Percentiles rank a stretch among this genome's conserved stretches.
Evolutionary conservation across 2,888 invertebrate genomes (phyloP).

Genomic region (Callyntrura guangdongensis): DNA sequence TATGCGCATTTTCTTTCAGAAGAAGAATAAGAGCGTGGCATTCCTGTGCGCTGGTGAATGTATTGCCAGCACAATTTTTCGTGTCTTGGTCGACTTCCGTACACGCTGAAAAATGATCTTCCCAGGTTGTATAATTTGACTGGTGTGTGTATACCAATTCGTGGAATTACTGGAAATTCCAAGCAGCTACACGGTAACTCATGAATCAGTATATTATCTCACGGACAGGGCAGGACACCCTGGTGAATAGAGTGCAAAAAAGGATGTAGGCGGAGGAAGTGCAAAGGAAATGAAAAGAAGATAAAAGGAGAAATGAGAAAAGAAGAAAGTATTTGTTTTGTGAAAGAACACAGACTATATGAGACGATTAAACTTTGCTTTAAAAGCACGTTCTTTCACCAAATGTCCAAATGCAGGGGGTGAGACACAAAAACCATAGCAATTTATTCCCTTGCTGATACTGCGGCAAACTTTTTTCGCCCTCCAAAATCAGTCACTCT

Average conservation of each 20-base stretch:
- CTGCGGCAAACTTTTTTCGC: too few relatives aligned
- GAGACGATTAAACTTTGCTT: conserved; percentile 55
- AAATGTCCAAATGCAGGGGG: neutral
- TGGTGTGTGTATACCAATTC: conserved; percentile 3
- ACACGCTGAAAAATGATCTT: conserved; percentile 26
- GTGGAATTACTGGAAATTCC: conserved; percentile 25
- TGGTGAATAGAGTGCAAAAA: conserved; percentile 41
- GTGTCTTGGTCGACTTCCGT: conserved; percentile 47
- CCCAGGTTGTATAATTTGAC: conserved; percentile 27
- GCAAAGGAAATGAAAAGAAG: conserved; percentile 23
- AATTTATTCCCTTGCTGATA: neutral
- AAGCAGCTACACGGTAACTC: conserved; percentile 5
- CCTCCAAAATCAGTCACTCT: too few relatives aligned
- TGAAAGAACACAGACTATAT: conserved; percentile 6
- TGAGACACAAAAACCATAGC: neutral
- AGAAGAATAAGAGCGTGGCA: conserved; percentile 22
- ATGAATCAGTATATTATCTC: conserved; percentile 34
- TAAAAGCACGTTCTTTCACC: conserved; percentile 36
- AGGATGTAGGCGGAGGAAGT: conserved; percentile 47
- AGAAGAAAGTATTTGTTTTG: conserved; percentile 35
- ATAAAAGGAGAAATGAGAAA: conserved; percentile 35
- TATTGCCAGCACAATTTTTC: neutral
- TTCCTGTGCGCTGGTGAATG: conserved; percentile 6
- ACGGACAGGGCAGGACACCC: conserved; percentile 38
- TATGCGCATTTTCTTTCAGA: neutral